Evolutionary conservation across 2,797 vertebrate genomes (phyloP).

Genomic region (Corythornis leucogaster): DNA sequence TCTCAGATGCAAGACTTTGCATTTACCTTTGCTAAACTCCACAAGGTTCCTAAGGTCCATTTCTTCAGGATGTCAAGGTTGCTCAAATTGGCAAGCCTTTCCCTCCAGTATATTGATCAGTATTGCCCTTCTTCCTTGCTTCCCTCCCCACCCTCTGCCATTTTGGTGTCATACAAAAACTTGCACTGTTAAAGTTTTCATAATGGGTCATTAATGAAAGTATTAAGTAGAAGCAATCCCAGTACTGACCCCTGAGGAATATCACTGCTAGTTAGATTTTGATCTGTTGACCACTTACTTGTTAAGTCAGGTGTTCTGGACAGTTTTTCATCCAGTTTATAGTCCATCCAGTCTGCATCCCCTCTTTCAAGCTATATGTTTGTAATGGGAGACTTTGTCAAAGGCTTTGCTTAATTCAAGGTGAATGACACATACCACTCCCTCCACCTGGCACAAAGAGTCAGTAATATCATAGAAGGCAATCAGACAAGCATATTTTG

Average conservation of each 20-base stretch:
- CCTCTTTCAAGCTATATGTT: neutral
- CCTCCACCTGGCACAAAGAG: neutral
- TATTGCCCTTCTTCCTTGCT: neutral
- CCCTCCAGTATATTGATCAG: neutral
- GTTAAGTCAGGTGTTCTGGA: neutral
- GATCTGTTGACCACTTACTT: neutral
- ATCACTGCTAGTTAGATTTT: neutral
- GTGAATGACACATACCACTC: neutral
- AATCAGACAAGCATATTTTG: neutral
- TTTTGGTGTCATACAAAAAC: neutral
- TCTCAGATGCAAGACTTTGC: neutral
- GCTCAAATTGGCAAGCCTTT: neutral
- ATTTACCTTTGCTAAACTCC: neutral
- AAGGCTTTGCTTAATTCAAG: neutral
- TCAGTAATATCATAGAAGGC: neutral
- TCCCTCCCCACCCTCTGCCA: neutral
- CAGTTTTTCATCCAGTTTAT: neutral
- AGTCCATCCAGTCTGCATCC: neutral
- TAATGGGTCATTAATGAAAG: neutral
- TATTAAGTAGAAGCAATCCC: neutral
- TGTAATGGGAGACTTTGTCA: neutral
- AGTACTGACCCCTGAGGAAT: neutral
- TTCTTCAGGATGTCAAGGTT: neutral
- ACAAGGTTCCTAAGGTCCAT: neutral
- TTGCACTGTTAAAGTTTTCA: neutral